phyloP scores from a whole-genome alignment of 2,888 invertebrate species.

The Dascillus cervinus region DNA sequence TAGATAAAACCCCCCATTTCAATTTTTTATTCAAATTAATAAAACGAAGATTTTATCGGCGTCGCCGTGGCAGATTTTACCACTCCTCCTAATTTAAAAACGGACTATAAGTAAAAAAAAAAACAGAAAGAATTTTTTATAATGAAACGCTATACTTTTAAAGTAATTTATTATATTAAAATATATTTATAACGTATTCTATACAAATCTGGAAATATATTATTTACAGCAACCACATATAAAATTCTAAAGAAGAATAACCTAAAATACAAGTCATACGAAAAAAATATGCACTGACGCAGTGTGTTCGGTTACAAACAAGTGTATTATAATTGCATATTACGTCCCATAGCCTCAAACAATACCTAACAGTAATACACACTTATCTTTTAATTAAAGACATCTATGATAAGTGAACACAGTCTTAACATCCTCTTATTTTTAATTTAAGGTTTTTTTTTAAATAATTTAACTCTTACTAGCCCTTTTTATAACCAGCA shows the following conservation, averaged over 20 bases:
- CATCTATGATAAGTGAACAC: conserved; percentile 22
- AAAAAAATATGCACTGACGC: conserved; percentile 14
- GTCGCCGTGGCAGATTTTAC: too few species aligned
- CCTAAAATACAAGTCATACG: conserved; percentile 6
- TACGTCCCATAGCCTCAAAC: conserved; percentile 36
- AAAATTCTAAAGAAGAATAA: conserved; percentile 23
- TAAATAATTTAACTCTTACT: conserved; percentile 2
- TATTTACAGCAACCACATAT: conserved; percentile 32
- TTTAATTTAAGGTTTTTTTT: conserved; percentile 4
- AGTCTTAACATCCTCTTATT: conserved; percentile 13
- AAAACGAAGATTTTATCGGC: too few species aligned
- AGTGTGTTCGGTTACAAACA: conserved; percentile 10
- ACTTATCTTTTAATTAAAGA: conserved; percentile 23
- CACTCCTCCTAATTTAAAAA: too few species aligned
- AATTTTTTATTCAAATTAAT: too few species aligned
- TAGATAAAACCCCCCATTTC: too few species aligned
- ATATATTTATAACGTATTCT: conserved; percentile 32
- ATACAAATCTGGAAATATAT: conserved; percentile 36
- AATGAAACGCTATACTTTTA: too few species aligned
- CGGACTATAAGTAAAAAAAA: too few species aligned
- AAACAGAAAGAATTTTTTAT: too few species aligned
- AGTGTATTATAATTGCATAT: conserved; percentile 29
- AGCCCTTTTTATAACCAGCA: conserved; percentile 15
- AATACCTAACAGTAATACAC: conserved; percentile 29
- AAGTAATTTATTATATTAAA: conserved; percentile 32